A percentile compares a stretch with the other conserved stretches of the same genome.
These are phyloP conservation scores for Dipodomys ordii DNA, from an alignment of 2,113 vertebrate genomes.

Conservation along the genomic window DNA sequence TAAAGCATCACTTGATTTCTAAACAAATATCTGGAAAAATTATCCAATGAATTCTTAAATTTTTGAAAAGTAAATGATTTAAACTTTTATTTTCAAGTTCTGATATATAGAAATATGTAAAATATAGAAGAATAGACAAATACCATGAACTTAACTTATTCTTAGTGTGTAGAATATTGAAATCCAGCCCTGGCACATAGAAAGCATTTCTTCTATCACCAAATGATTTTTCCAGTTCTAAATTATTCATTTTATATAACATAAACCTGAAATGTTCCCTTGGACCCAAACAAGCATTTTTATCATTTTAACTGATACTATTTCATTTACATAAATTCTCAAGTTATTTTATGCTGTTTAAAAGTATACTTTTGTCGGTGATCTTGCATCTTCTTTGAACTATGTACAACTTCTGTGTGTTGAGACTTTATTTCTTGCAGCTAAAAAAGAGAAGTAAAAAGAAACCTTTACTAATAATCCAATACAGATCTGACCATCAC, in stretches of 20 bases:
- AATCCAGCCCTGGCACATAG: background rate
- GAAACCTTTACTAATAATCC: background rate
- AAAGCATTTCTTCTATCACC: background rate
- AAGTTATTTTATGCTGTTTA: background rate
- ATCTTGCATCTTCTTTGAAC: slow-evolving; percentile 88
- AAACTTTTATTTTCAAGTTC: too few species aligned
- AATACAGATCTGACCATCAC: background rate
- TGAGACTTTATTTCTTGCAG: slow-evolving; percentile 88
- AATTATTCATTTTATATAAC: background rate
- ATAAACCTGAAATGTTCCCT: background rate
- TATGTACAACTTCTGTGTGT: slow-evolving; percentile 75
- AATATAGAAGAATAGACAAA: too few species aligned
- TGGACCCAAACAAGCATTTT: background rate
- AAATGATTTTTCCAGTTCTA: background rate
- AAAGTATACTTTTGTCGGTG: slow-evolving; percentile 88
- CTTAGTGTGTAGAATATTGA: background rate
- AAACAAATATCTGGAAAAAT: background rate
- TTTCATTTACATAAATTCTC: background rate
- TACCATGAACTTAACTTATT: background rate
- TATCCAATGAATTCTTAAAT: background rate
- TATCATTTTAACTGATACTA: background rate
- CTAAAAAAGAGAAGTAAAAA: slow-evolving; percentile 80
- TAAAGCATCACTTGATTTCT: background rate
- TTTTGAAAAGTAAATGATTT: background rate
- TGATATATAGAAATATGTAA: too few species aligned